These are phyloP conservation scores for Microtus pennsylvanicus DNA, from an alignment of 2,113 vertebrate genomes.

Conservation along the genomic window DNA sequence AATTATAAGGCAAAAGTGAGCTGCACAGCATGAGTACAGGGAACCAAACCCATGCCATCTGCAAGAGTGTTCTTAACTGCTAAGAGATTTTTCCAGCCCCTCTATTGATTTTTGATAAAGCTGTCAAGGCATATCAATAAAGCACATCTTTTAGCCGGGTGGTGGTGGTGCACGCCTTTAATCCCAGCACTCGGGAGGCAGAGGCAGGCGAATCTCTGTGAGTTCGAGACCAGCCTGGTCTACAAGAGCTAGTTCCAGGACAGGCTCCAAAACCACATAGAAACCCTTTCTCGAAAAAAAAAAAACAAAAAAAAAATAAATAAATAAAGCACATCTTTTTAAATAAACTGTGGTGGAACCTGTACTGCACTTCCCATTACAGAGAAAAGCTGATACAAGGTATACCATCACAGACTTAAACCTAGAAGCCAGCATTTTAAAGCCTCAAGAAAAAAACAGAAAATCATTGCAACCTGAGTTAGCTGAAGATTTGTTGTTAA, in stretches of 20 bases:
- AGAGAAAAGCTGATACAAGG: constrained; percentile 57
- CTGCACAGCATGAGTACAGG: no score
- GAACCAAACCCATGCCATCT: neutral
- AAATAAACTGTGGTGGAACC: constrained; percentile 11
- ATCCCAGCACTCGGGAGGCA: no score
- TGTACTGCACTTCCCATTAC: neutral
- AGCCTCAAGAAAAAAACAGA: constrained; percentile 19
- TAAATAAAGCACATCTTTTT: neutral
- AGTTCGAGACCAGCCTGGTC: no score
- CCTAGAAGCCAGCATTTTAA: neutral
- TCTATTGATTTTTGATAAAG: constrained; percentile 9
- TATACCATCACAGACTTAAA: neutral
- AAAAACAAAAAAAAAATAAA: neutral
- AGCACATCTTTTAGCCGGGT: neutral
- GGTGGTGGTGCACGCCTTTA: no score
- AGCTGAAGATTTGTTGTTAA: constrained; percentile 16
- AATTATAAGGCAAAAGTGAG: neutral
- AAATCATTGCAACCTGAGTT: constrained; percentile 6
- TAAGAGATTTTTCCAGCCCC: neutral
- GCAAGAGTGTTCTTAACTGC: neutral
- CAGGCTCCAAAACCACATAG: no score
- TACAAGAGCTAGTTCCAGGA: no score
- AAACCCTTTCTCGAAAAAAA: no score
- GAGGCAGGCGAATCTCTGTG: no score
- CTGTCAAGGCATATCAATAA: constrained; percentile 25